Evolutionary conservation across 2,113 vertebrate genomes (phyloP), one percentile per base, ranked within the genome.

Genomic region (Collichthys lucidus): DNA sequence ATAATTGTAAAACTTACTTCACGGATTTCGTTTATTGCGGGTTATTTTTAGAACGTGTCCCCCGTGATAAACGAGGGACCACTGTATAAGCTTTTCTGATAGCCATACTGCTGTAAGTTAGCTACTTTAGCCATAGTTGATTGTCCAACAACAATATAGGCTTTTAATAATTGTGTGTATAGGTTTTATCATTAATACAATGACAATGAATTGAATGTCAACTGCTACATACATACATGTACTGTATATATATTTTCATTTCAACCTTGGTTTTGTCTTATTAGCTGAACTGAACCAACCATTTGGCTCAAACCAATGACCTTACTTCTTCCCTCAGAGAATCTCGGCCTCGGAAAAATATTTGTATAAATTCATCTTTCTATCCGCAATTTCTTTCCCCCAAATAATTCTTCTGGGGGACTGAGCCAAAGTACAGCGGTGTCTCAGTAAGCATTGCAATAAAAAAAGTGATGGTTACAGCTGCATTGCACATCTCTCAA

Each of bases 401-500:
- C 29, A 52, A 85, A 72, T 63, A 73, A 5, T 57, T 59, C 63
- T 73, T 52, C 47, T 56, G 20, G 50, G 12, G 72, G 42, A 40
- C 3, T 0, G 55, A 84, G 83, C 67, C 75, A 82, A 86, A 84
- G 78, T 22, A 40, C 77, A 83, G 83, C 5, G 46, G 76, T n/a
- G 61, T 49, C 53, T 69, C 74, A 35, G 46, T 56, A 35, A 83
- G 61, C 64, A 19, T 40, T 20, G 82, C 61, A 78, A 62, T 84
- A 31, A 73, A 86, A 89, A 46, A 85, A 80, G 31, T 16, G 42
- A 78, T 67, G 77, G 72, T 77, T 66, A 56, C 35, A 3, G 85
- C 79, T 76, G 81, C 68, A 72, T 26, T 53, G 46, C n/a, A 16
- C 4, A 68, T 90, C 88, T 89, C 86, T 74, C 71, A 82, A 84